These are phyloP conservation scores for Cheilosia variabilis DNA, from an alignment of 2,888 invertebrate species.

Conservation along the genomic window DNA sequence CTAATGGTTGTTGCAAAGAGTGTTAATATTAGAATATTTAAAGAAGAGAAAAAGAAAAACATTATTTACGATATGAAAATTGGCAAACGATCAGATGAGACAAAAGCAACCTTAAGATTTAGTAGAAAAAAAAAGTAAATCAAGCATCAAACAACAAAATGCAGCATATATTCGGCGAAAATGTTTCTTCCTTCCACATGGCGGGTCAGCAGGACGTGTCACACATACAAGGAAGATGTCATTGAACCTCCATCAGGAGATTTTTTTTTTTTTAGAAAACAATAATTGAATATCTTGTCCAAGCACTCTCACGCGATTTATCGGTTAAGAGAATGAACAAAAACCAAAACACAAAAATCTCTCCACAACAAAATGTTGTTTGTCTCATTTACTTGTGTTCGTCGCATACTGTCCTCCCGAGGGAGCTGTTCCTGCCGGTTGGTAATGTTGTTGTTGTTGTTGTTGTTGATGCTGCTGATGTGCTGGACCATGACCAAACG, in stretches of 20 bases:
- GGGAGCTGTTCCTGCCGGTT: conserved; percentile 48
- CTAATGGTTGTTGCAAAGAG: too few species aligned
- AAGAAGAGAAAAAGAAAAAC: neutral
- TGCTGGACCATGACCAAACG: conserved; percentile 58
- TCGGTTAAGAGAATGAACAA: conserved; percentile 55
- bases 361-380: conserved; percentile 45
- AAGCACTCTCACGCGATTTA: conserved; percentile 42
- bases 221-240: conserved; percentile 64
- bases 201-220: conserved; percentile 2
- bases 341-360: conserved; percentile 66
- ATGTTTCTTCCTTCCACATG: conserved; percentile 69
- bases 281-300: conserved; percentile 30
- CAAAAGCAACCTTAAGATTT: conserved; percentile 38
- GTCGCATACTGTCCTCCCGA: conserved; percentile 73
- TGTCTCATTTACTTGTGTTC: conserved; percentile 77
- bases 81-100: neutral
- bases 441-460: conserved; percentile 64
- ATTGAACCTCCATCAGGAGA: conserved; percentile 48
- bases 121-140: conserved; percentile 30
- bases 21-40: neutral
- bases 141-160: conserved; percentile 76
- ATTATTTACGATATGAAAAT: conserved; percentile 7
- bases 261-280: conserved; percentile 8
- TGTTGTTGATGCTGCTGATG: conserved; percentile 63
- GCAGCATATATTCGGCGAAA: conserved; percentile 62